Evolutionary conservation across 92 coral and sea anemone species (phyloP), one percentile per base, ranked within the genome.

Genomic region (Phenganax marumi): DNA sequence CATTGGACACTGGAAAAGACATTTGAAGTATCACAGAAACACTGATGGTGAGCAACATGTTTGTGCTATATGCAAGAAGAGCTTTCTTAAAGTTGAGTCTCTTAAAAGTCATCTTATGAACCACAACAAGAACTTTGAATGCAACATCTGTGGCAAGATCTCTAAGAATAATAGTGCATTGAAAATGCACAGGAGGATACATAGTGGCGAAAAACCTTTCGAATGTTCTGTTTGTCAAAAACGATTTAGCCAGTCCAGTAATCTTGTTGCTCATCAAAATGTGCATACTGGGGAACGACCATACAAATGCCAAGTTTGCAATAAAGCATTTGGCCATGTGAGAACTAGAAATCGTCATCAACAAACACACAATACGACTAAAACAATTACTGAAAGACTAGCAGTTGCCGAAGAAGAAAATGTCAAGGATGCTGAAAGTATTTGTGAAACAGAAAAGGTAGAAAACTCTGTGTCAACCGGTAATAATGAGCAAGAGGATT

Each of bases 321-420:
- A 66, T 23, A 66, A 66, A 49, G 72, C 72, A 66, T 66, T 66
- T 66, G 72, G 72, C 17, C 72, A 66, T 66, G 72, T 66, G 48
- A 25, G 72, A 12, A 66, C 72, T 10, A 22, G 72, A 66, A 66
- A 66, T 48, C 26, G 43, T 25, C 72, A 66, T 66, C 72, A 9
- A 66, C 26, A 18, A 66, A 66, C 72, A 12, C 72, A 66, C 17
- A 66, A 66, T 9, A 33, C 26, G 0, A 24, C 11, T 66, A 49
- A 8, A 18, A 58, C 65, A 14, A 23, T 25, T 25, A 12, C 43
- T 66, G 72, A 66, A 33, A 33, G 43, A 33, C 43, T 33, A 33
- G 43, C 43, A 33, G 43, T 5, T 5, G 5, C 43, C 5, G 43
- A 33, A 33, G 43, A 33, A 33, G 43, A 33, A 33, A 33, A 33